A percentile compares a stretch with the other conserved stretches of the same genome.
Conservation (phyloP, 2,113 vertebrate genomes). For the Hiodon alosoides region DNA sequence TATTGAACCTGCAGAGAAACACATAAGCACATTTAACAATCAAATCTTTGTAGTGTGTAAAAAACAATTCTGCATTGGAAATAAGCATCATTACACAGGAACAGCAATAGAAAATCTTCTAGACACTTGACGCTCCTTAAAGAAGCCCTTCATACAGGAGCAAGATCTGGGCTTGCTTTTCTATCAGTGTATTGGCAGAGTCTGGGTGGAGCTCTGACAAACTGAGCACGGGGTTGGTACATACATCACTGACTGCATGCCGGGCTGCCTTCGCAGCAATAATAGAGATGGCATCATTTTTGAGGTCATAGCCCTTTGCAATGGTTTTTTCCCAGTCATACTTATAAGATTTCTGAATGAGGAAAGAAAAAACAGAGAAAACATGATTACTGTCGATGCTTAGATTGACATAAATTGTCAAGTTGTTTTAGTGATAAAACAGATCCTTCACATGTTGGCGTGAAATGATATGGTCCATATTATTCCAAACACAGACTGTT, state of each 20-base stretch:
- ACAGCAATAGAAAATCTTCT: too few species aligned
- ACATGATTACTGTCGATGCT: neutral
- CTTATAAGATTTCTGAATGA: constrained; percentile 82
- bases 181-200: neutral
- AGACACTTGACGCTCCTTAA: too few species aligned
- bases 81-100: too few species aligned
- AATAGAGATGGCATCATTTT: constrained; percentile 73
- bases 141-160: too few species aligned
- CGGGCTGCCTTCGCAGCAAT: constrained; percentile 79
- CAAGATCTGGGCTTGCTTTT: neutral
- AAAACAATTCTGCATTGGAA: too few species aligned
- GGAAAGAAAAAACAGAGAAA: neutral
- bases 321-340: constrained; percentile 70
- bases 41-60: neutral
- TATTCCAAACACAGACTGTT: neutral
- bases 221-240: constrained; percentile 37
- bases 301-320: constrained; percentile 79
- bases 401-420: too few species aligned
- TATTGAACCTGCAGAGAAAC: constrained; percentile 60
- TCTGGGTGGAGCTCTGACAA: neutral
- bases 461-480: too few species aligned
- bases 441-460: too few species aligned
- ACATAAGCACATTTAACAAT: constrained; percentile 3
- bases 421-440: too few species aligned
- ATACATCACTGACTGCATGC: constrained; percentile 80